Evolutionary conservation across 2,888 invertebrate species (phyloP), one percentile per base, ranked within the genome.

Genomic region (Epinotia ramella): DNA sequence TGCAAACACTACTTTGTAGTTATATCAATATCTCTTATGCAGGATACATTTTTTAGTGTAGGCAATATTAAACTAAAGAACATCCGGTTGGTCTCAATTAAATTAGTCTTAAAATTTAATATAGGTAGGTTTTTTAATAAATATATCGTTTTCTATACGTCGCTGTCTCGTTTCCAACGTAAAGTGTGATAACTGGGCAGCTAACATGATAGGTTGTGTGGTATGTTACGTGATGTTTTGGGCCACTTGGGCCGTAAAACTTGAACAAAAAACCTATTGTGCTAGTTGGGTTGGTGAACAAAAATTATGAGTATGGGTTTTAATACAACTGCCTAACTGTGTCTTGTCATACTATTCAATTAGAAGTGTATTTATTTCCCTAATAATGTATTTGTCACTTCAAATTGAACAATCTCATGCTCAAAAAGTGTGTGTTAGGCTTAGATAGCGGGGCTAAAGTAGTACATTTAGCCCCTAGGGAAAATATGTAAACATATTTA

Each of bases 321-420:
- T 57, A 64, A 33, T 63, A 63, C 56, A 24, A 64, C 44, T 56
- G 64, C 71, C 71, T 72, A 6, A 72, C 53, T 56, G 16, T 56
- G 20, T 56, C 16, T 53, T 56, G 12, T 56, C 20, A 46, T 46
- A 46, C 18, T 7, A 1, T 12, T 68, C 33, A 20, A 13, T 56
- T n/a, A n/a, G n/a, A n/a, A n/a, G 28, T 16, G 24, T 60, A 60
- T 24, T 28, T 60, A 60, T 28, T 60, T 60, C 16, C 11, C 16
- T 60, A 16, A 28, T 28, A 13, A 28, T 28, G 20, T 20, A 20
- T 20, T 20, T n/a, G n/a, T n/a, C n/a, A n/a, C n/a, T n/a, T n/a
- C n/a, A n/a, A n/a, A n/a, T n/a, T n/a, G n/a, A n/a, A n/a, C n/a
- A n/a, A n/a, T n/a, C n/a, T n/a, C n/a, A n/a, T n/a, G n/a, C n/a